phyloP scores from a whole-genome alignment of 2,113 vertebrate genomes.

The Trogon surrucura region DNA sequence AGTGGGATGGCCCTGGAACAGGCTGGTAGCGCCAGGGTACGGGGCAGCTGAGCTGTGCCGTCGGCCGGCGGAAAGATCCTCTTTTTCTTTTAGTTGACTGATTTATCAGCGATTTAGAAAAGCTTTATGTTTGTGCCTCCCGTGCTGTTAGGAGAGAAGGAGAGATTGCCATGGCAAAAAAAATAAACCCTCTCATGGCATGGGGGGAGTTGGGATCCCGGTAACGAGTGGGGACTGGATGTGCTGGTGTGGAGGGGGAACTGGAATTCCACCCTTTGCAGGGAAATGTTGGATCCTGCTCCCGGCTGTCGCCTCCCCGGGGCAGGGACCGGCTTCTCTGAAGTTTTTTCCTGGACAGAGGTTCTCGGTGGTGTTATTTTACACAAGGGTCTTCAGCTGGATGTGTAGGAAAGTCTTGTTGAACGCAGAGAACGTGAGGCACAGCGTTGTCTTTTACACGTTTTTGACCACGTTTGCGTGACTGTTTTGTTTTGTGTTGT shows the following conservation, averaged over 20 bases:
- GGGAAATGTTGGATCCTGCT: not conserved
- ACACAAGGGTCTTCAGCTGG: not conserved
- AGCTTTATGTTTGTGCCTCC: not conserved
- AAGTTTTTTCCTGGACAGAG: not conserved
- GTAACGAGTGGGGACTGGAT: not conserved
- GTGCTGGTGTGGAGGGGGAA: not conserved
- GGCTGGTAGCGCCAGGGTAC: accelerated
- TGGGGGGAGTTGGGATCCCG: not conserved
- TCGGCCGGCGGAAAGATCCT: not conserved
- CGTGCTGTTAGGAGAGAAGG: not conserved
- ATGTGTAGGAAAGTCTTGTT: not conserved
- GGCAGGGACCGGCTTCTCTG: no score
- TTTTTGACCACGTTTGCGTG: not conserved
- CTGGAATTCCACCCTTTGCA: not conserved
- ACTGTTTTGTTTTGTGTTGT: no score
- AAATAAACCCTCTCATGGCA: no score
- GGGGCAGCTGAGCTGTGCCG: not conserved
- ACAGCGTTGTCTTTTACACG: accelerated
- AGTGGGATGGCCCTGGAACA: not conserved
- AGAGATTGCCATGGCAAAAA: not conserved
- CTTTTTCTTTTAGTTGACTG: no score
- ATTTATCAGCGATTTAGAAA: not conserved
- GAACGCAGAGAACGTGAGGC: not conserved
- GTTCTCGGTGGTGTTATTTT: not conserved
- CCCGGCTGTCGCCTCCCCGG: not conserved